Conservation (phyloP, 2,888 invertebrate species). For the Asteroscopus sphinx region DNA sequence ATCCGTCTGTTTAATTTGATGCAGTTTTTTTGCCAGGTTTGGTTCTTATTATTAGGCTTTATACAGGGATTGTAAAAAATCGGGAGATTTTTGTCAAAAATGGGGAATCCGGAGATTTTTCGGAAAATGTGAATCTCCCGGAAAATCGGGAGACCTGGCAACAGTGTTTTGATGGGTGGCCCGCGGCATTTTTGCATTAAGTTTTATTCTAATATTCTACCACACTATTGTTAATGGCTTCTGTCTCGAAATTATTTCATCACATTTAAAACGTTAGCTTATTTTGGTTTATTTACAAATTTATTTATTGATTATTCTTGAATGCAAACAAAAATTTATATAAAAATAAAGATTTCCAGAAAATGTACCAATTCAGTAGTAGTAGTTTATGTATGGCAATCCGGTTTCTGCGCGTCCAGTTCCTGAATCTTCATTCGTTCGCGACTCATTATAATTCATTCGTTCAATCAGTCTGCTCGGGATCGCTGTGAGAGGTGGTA, state of each 20-base stretch:
- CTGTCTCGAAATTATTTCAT: not conserved
- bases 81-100: too few species aligned
- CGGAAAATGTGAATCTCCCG: too few species aligned
- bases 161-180: too few species aligned
- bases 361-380: conserved; percentile 37
- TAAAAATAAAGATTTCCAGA: not conserved
- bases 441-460: conserved; percentile 61
- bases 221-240: not conserved
- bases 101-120: too few species aligned
- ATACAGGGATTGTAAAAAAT: too few species aligned
- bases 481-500: conserved; percentile 72
- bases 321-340: not conserved
- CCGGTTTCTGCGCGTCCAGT: conserved; percentile 55
- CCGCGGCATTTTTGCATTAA: conserved; percentile 19
- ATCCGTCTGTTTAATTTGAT: too few species aligned
- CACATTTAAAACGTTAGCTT: not conserved
- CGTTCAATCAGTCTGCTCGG: conserved; percentile 83
- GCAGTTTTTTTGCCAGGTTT: too few species aligned
- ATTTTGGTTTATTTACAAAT: not conserved
- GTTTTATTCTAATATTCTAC: conserved; percentile 27
- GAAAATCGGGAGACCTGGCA: too few species aligned
- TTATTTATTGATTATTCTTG: not conserved
- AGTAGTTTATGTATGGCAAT: conserved; percentile 41
- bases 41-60: too few species aligned
- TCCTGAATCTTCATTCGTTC: conserved; percentile 59